phyloP scores from a whole-genome alignment of 1,140 invertebrate genomes.

The Schlechtendalia chinensis region DNA sequence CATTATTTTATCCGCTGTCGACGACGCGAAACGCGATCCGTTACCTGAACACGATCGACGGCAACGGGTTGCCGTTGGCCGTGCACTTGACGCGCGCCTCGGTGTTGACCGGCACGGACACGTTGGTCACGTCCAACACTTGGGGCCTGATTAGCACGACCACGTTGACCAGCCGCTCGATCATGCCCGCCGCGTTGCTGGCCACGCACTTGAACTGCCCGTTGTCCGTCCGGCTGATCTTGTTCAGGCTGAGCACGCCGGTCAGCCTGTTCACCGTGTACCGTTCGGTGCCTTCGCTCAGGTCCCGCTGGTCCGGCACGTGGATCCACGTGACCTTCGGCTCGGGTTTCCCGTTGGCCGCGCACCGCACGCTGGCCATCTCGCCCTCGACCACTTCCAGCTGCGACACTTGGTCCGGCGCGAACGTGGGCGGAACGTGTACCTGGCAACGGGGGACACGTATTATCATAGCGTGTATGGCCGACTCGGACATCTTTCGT shows the following conservation, averaged over 20 bases:
- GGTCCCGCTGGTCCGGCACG: conserved; percentile 59
- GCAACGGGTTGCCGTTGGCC: conserved; percentile 73
- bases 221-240: conserved; percentile 74
- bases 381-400: conserved; percentile 77
- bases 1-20: too few relatives aligned
- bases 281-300: conserved; percentile 65
- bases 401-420: conserved; percentile 58
- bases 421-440: conserved; percentile 72
- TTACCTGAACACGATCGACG: conserved; percentile 72
- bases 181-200: conserved; percentile 74
- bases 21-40: too few relatives aligned
- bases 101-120: conserved; percentile 65
- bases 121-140: conserved; percentile 74
- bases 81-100: conserved; percentile 71
- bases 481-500: too few relatives aligned
- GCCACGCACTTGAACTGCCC: conserved; percentile 81
- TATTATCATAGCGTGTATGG: too few relatives aligned
- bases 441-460: too few relatives aligned
- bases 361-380: conserved; percentile 69
- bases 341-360: conserved; percentile 76
- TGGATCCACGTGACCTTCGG: conserved; percentile 79
- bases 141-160: conserved; percentile 71
- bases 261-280: conserved; percentile 72
- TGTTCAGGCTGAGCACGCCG: conserved; percentile 69
- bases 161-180: conserved; percentile 65